Evolutionary conservation across 2,113 vertebrate genomes (phyloP).

Genomic region (Zingel zingel): DNA sequence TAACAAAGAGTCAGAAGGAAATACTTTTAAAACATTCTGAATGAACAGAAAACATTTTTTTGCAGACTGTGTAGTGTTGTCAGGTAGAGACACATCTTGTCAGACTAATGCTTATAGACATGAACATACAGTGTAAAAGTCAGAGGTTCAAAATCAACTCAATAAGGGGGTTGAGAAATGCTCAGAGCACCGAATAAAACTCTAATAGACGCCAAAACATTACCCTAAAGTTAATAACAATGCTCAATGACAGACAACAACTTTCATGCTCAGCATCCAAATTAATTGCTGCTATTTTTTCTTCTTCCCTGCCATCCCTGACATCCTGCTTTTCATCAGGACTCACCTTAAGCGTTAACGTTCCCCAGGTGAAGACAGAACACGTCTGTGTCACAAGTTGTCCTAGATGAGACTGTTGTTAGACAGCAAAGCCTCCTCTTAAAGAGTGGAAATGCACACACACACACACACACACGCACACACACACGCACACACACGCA

Average conservation of each 20-base stretch:
- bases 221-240: background rate
- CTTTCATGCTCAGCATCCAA: background rate
- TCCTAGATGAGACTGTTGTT: slow-evolving; percentile 35
- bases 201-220: background rate
- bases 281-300: background rate
- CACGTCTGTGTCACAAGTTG: slow-evolving; percentile 26
- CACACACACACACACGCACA: background rate
- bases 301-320: background rate
- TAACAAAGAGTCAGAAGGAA: background rate
- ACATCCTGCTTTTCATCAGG: background rate
- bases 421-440: slow-evolving; percentile 48
- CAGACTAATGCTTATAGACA: background rate
- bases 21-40: background rate
- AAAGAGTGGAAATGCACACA: slow-evolving; percentile 27
- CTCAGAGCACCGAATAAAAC: too few species aligned
- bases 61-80: background rate
- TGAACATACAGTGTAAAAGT: background rate
- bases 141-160: background rate
- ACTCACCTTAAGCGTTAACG: slow-evolving; percentile 60
- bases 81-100: too few species aligned
- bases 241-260: background rate
- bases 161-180: background rate
- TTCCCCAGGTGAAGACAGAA: slow-evolving; percentile 31
- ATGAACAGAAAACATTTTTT: background rate
- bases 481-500: slow-evolving; percentile 7